phyloP scores from a whole-genome alignment of 2,113 vertebrate species.

The Anarrhichthys ocellatus region DNA sequence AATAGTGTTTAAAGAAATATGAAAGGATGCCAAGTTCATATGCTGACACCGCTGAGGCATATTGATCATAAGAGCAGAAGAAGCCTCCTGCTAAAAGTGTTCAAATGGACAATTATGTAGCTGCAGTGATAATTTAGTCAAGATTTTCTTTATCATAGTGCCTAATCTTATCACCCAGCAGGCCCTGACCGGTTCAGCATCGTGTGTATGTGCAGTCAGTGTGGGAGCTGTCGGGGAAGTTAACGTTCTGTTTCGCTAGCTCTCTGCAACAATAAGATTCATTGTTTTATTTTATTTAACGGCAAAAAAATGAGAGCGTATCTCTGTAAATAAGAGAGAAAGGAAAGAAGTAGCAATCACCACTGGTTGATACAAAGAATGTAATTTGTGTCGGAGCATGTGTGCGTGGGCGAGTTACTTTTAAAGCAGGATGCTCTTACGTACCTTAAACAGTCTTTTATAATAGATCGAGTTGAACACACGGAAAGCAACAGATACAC shows the following conservation, averaged over 20 bases:
- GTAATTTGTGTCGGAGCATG: neutral
- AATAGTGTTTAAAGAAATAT: too few relatives aligned
- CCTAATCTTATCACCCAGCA: neutral
- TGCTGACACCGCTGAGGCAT: too few relatives aligned
- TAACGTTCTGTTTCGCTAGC: too few relatives aligned
- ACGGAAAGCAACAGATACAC: neutral
- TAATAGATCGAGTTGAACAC: neutral
- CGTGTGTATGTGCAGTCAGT: neutral
- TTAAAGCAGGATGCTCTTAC: neutral
- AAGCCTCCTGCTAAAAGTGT: too few relatives aligned
- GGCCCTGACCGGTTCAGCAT: neutral
- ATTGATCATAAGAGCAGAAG: too few relatives aligned
- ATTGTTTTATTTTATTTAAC: neutral
- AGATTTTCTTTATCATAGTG: too few relatives aligned
- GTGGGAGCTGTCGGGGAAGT: neutral
- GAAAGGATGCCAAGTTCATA: too few relatives aligned
- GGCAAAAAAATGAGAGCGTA: neutral
- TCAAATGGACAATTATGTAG: too few relatives aligned
- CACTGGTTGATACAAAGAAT: neutral
- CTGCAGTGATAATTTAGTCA: too few relatives aligned
- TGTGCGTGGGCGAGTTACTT: neutral
- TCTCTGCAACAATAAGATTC: neutral
- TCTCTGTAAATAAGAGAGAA: neutral
- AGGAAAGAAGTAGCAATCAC: neutral
- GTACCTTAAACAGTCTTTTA: neutral